Evolutionary conservation across 1,140 invertebrate species (phyloP).

Genomic region (Rhizoglyphus robini): DNA sequence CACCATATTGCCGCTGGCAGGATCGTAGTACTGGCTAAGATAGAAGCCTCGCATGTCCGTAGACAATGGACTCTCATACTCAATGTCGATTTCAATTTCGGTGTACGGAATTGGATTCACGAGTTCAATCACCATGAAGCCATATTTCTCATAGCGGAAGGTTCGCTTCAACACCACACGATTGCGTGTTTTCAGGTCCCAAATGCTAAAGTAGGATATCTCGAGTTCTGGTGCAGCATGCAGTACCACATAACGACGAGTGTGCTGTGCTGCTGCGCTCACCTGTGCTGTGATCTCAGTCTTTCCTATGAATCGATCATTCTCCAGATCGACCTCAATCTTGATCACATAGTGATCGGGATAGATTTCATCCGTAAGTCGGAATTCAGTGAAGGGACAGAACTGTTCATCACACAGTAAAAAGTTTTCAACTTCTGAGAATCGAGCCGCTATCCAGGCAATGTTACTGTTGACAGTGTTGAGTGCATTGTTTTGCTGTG

Average conservation of each 20-base stretch:
- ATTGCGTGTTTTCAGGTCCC: no score
- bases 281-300: no score
- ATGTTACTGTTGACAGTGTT: slow-evolving; percentile 12
- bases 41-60: slow-evolving; percentile 44
- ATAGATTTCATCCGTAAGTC: background rate
- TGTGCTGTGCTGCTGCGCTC: no score
- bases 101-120: no score
- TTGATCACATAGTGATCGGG: slow-evolving; percentile 41
- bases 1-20: slow-evolving; percentile 41
- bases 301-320: slow-evolving; percentile 60
- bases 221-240: no score
- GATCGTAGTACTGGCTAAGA: slow-evolving; percentile 26
- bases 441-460: background rate
- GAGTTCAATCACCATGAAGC: no score
- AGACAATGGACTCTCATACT: slow-evolving; percentile 52
- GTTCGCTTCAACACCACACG: no score
- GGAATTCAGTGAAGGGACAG: slow-evolving; percentile 13
- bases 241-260: no score
- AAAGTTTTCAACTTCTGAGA: slow-evolving; percentile 12
- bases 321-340: slow-evolving; percentile 61
- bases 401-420: background rate
- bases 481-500: background rate
- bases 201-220: no score
- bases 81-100: no score
- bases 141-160: no score